phyloP scores from a whole-genome alignment of 2,113 vertebrate species.

The Halichoerus grypus region DNA sequence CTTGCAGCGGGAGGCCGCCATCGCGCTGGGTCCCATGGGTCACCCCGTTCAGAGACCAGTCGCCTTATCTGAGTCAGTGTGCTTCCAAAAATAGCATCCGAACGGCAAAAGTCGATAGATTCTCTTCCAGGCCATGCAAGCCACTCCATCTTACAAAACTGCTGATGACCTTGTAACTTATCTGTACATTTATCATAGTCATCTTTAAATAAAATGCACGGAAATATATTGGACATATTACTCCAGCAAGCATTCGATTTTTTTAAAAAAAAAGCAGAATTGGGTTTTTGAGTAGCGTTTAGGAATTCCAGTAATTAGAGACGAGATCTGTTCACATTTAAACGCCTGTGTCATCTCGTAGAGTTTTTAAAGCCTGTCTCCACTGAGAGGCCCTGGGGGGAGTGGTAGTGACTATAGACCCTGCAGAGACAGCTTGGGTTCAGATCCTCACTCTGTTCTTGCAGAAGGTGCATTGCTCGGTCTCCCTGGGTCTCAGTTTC shows the following conservation, averaged over 20 bases:
- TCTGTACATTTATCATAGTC: accelerated
- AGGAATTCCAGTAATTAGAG: not conserved
- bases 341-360: accelerated
- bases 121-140: not conserved
- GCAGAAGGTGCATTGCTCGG: not conserved
- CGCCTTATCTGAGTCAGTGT: not conserved
- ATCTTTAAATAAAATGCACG: not conserved
- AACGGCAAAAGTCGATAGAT: not conserved
- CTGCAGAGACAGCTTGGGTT: not conserved
- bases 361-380: not conserved
- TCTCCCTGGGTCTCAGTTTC: not conserved
- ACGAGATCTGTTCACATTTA: not conserved
- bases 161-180: not conserved
- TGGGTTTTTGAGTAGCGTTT: not conserved
- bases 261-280: not conserved
- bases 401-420: not conserved
- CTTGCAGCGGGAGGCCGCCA: accelerated
- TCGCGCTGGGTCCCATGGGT: not conserved
- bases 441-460: not conserved
- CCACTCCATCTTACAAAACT: not conserved
- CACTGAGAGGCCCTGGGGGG: accelerated
- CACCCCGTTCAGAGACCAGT: not conserved
- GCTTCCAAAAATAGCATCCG: not conserved
- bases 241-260: not conserved
- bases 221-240: not conserved